Conservation (phyloP, 2,797 vertebrate species). For the Oryzias sinensis region DNA sequence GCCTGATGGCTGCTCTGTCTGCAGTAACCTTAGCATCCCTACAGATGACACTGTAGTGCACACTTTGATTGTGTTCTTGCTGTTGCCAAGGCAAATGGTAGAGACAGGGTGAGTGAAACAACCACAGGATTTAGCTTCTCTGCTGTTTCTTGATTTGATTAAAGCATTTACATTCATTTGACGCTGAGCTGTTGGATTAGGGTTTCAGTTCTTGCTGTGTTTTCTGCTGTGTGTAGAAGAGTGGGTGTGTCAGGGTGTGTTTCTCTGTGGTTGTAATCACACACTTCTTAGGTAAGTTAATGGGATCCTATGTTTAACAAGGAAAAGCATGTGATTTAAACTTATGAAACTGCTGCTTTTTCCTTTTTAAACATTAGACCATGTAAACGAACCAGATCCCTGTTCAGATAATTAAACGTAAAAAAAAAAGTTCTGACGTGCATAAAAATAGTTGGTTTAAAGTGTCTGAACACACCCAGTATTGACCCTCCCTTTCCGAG, state of each 20-base stretch:
- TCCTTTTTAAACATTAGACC: not conserved
- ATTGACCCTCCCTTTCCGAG: conserved; percentile 26
- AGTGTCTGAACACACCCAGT: conserved; percentile 44
- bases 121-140: too few relatives aligned
- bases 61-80: conserved; percentile 10
- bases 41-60: conserved; percentile 45
- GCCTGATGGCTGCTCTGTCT: conserved; percentile 7
- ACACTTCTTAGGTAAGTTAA: not conserved
- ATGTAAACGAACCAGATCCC: not conserved
- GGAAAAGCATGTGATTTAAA: conserved; percentile 11
- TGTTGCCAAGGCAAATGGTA: conserved; percentile 10
- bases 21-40: conserved; percentile 38
- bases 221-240: conserved; percentile 4
- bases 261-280: not conserved
- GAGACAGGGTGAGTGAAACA: not conserved
- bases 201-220: not conserved
- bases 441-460: not conserved
- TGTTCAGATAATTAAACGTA: too few relatives aligned
- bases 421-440: too few relatives aligned
- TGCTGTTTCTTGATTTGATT: too few relatives aligned
- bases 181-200: too few relatives aligned
- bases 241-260: conserved; percentile 23
- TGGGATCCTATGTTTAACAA: conserved; percentile 2
- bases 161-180: too few relatives aligned
- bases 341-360: not conserved